Conservation (phyloP, 2,888 invertebrate species). For the Steromphala cineraria region DNA sequence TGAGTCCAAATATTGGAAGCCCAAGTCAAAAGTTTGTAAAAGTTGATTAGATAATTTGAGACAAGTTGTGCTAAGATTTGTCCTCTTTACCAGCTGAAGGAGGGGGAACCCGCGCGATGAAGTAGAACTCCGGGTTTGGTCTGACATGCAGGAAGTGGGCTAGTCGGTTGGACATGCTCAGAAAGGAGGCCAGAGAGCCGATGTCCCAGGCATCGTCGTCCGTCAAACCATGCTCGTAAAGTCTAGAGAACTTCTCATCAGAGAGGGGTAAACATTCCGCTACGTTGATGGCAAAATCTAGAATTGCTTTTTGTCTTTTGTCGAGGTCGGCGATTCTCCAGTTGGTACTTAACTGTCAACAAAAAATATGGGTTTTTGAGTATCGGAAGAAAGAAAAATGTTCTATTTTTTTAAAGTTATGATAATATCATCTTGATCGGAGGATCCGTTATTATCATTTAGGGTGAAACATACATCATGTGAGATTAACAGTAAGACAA, state of each 20-base stretch:
- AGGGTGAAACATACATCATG: no score
- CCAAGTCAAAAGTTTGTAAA: no score
- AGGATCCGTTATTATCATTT: no score
- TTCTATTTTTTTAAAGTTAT: no score
- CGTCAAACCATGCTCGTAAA: slow-evolving; percentile 55
- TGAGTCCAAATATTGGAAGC: no score
- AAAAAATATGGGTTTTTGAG: no score
- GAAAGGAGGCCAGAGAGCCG: slow-evolving; percentile 62
- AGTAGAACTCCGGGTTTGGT: slow-evolving; percentile 67
- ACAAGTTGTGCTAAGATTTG: background rate
- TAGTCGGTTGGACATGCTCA: slow-evolving; percentile 68
- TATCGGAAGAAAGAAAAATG: no score
- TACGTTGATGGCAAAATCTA: slow-evolving; percentile 64
- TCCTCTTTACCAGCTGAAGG: background rate
- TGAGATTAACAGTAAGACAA: no score
- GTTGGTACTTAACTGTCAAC: slow-evolving; percentile 61
- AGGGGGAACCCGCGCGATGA: slow-evolving; percentile 55
- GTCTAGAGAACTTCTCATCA: slow-evolving; percentile 50
- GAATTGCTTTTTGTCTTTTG: slow-evolving; percentile 59
- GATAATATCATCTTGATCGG: no score
- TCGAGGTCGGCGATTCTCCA: slow-evolving; percentile 62
- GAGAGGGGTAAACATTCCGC: slow-evolving; percentile 52
- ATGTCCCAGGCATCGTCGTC: slow-evolving; percentile 70
- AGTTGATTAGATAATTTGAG: no score
- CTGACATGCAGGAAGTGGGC: slow-evolving; percentile 61